Evolutionary conservation across 92 coral and sea anemone species (phyloP).

Genomic region (Parazoanthus darwini): DNA sequence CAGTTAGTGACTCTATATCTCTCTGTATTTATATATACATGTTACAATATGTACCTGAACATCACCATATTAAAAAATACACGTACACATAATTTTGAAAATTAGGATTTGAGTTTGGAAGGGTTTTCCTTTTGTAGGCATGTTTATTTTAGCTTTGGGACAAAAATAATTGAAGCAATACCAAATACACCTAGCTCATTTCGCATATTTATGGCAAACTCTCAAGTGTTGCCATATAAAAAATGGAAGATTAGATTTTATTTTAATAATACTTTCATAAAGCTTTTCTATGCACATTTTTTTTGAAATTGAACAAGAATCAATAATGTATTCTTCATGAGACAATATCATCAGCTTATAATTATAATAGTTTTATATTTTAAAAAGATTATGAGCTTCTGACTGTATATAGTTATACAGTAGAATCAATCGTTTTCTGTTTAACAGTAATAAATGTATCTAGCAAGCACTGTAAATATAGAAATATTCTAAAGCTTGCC

Average conservation of each 20-base stretch:
- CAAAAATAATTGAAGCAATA: neutral
- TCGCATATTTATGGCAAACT: neutral
- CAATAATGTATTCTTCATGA: too few species aligned
- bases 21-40: neutral
- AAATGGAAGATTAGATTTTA: neutral
- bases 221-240: neutral
- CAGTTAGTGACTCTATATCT: neutral
- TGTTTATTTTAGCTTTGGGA: slow-evolving; percentile 1
- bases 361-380: too few species aligned
- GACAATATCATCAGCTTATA: too few species aligned
- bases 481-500: too few species aligned
- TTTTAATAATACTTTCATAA: neutral
- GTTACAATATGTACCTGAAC: neutral
- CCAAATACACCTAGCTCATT: neutral
- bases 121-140: neutral
- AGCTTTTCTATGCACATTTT: too few species aligned
- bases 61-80: neutral
- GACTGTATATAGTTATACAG: too few species aligned
- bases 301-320: too few species aligned
- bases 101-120: neutral
- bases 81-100: neutral
- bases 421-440: too few species aligned
- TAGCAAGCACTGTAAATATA: too few species aligned
- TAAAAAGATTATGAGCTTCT: too few species aligned
- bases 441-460: too few species aligned